Evolutionary conservation across 2,888 invertebrate genomes (phyloP).

Genomic region (Epinotia brunnichana): DNA sequence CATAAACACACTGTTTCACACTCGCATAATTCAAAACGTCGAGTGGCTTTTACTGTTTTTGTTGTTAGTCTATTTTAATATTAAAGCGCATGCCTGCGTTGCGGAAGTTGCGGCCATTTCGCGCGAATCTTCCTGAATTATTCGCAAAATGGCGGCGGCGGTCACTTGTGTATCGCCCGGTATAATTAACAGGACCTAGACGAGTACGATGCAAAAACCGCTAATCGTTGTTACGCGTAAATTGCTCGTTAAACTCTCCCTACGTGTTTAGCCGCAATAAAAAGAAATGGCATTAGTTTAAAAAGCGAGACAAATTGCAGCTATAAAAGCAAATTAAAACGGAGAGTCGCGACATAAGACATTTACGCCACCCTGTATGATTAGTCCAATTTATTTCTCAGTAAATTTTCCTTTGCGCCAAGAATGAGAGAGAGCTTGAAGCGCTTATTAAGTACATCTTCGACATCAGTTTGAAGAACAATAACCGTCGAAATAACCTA

Average conservation of each 20-base stretch:
- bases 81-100: slow-evolving; percentile 55
- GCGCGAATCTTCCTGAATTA: slow-evolving; percentile 77
- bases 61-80: slow-evolving; percentile 60
- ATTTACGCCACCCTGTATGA: neutral
- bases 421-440: neutral
- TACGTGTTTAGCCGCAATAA: slow-evolving; percentile 31
- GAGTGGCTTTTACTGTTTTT: slow-evolving; percentile 45
- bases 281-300: slow-evolving; percentile 32
- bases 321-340: slow-evolving; percentile 29
- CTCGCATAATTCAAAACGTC: slow-evolving; percentile 43
- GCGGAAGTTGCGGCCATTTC: slow-evolving; percentile 68
- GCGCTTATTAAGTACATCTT: slow-evolving; percentile 5
- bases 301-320: slow-evolving; percentile 34
- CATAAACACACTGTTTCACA: slow-evolving; percentile 45
- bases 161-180: slow-evolving; percentile 64
- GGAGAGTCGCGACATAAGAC: slow-evolving; percentile 7
- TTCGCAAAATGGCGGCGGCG: slow-evolving; percentile 71
- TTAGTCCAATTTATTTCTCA: slow-evolving; percentile 16
- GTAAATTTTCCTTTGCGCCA: neutral
- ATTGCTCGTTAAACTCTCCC: slow-evolving; percentile 57
- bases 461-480: slow-evolving; percentile 27
- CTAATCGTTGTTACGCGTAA: slow-evolving; percentile 66
- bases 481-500: slow-evolving; percentile 33
- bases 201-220: slow-evolving; percentile 62
- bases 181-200: slow-evolving; percentile 54